These are phyloP conservation scores for Zaprionus obscuricornis DNA, from an alignment of 2,888 invertebrate genomes.

Conservation along the genomic window DNA sequence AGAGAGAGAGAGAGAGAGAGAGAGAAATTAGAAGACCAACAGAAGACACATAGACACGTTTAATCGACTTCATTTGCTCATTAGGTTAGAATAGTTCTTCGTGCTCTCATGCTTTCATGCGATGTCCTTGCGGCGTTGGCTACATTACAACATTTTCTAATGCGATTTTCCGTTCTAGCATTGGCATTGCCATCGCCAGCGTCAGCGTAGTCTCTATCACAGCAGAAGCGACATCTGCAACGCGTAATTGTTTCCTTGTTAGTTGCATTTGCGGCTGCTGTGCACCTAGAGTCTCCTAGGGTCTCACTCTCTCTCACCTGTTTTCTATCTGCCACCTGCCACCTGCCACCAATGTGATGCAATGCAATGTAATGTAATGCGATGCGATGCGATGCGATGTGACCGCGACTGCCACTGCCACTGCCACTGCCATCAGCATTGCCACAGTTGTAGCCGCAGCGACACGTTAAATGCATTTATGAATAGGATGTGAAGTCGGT, in stretches of 20 bases:
- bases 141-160: conserved; percentile 60
- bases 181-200: conserved; percentile 2
- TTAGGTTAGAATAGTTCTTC: conserved; percentile 67
- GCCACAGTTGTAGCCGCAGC: conserved; percentile 46
- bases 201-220: conserved; percentile 14
- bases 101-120: conserved; percentile 19
- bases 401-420: neutral
- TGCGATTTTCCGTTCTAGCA: conserved; percentile 61
- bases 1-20: conserved; percentile 4
- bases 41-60: conserved; percentile 49
- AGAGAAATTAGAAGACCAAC: neutral
- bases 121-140: conserved; percentile 39
- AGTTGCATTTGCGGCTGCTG: conserved; percentile 71
- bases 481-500: conserved; percentile 59
- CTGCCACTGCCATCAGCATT: neutral
- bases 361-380: too few relatives aligned
- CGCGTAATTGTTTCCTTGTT: conserved; percentile 79
- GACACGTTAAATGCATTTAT: conserved; percentile 79
- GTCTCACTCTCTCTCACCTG: conserved; percentile 24
- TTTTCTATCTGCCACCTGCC: conserved; percentile 6
- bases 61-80: conserved; percentile 80
- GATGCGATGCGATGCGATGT: too few relatives aligned
- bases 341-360: neutral
- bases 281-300: too few relatives aligned
- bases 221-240: conserved; percentile 53